Percentiles rank a stretch among this genome's conserved stretches.
Evolutionary conservation across 2,797 vertebrate species (phyloP).

Genomic region (Acanthurus tractus): DNA sequence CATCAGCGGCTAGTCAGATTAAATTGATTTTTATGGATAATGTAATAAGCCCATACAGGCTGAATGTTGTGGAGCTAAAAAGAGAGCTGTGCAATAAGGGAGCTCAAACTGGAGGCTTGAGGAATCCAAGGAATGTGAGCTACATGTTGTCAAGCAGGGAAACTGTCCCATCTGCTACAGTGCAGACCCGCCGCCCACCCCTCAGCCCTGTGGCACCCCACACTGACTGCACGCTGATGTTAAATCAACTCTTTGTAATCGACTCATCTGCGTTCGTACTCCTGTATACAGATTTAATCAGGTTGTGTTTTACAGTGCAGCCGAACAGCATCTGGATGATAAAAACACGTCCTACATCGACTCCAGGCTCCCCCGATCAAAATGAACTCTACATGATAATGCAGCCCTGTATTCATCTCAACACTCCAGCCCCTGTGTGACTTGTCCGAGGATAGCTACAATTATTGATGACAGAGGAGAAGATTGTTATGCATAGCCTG

Average conservation of each 20-base stretch:
- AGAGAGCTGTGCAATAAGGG: conserved; percentile 46
- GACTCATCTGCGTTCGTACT: conserved; percentile 10
- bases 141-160: conserved; percentile 61
- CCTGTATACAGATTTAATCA: conserved; percentile 15
- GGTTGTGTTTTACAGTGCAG: conserved; percentile 30
- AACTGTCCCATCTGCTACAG: conserved; percentile 56
- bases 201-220: conserved; percentile 42
- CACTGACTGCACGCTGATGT: conserved; percentile 13
- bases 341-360: not conserved
- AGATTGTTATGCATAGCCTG: conserved; percentile 84
- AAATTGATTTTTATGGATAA: conserved; percentile 41
- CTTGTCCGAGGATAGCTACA: conserved; percentile 73
- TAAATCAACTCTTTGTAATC: conserved; percentile 29
- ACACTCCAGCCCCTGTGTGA: conserved; percentile 60
- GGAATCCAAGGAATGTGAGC: conserved; percentile 72
- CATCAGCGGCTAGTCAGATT: conserved; percentile 36
- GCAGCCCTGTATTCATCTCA: conserved; percentile 62
- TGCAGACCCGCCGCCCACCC: conserved; percentile 26
- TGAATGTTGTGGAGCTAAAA: conserved; percentile 46
- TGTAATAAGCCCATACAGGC: conserved; percentile 50
- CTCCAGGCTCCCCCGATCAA: conserved; percentile 26
- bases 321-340: not conserved
- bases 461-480: conserved; percentile 82
- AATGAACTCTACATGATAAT: conserved; percentile 42
- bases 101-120: conserved; percentile 33